Base-by-base conservation (phyloP, 2,113 vertebrate species). In the Platichthys stellatus region DNA sequence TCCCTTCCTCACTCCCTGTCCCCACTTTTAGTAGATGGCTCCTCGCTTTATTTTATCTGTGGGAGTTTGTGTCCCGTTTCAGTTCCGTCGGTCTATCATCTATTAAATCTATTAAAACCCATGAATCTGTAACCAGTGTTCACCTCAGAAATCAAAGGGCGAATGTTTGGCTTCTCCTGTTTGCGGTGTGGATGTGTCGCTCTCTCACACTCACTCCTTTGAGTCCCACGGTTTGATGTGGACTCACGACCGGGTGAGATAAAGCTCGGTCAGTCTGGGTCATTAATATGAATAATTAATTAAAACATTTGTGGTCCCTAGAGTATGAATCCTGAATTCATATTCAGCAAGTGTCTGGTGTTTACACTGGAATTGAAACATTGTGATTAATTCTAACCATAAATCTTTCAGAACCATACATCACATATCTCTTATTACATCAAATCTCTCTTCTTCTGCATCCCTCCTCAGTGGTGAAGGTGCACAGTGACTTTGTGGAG, bases 91-190 rank as follows among this genome's bases (percentile, higher is more conserved):
- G 56, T 40, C 20, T 86, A 88, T 24, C 24, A 90, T 88, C 77
- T 24, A 91, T 90, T 88, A 3, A 24, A 24, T 24, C 24, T 24
- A 28, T 81, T 83, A 24, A 14, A 64, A 3, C 60, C 71, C 24
- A 65, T 81, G 21, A 90, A 91, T 92, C 78, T 87, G 86, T 92
- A 88, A 90, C 88, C 53, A 63, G 2, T 2, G 53, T 85, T 82
- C 4, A 28, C 38, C 26, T 56, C 59, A 71, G 38, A 76, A 82
- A 81, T 89, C 87, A 89, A 89, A 89, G 87, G 76, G 60, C 74
- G 82, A 75, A 65, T 72, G 75, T 82, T 88, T 85, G 63, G 13
- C 23, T 69, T 71, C 76, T 74, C 74, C 31, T 78, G 74, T 81
- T 72, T 59, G 76, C 66, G 20, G 68, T 78, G 74, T 62, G 21